Conservation (phyloP, 2,888 invertebrate genomes). For the Drosophila yooni region DNA sequence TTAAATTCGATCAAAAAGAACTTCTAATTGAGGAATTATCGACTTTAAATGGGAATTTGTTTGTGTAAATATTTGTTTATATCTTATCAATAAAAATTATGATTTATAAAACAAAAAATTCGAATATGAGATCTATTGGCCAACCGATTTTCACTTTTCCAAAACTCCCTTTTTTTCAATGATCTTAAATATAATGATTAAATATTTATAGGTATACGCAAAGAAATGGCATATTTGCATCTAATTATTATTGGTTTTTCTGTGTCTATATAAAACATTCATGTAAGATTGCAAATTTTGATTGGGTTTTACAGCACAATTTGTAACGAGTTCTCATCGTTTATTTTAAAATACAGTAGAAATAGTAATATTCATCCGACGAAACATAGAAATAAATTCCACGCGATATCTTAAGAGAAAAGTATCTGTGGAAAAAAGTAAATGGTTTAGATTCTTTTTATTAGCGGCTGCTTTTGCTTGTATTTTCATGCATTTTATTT, state of each 20-base stretch:
- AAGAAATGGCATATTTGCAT: too few relatives aligned
- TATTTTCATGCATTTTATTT: slow-evolving; percentile 11
- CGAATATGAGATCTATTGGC: too few relatives aligned
- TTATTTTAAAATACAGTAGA: neutral
- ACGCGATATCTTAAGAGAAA: slow-evolving; percentile 5
- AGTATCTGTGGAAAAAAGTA: slow-evolving; percentile 15
- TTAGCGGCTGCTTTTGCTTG: slow-evolving; percentile 10
- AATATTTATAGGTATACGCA: neutral
- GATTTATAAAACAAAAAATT: neutral
- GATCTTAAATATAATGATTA: neutral
- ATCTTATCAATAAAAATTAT: neutral
- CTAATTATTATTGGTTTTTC: too few relatives aligned
- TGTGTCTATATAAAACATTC: neutral
- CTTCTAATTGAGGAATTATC: neutral
- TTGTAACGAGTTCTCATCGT: neutral
- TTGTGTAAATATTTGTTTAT: neutral
- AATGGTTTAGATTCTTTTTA: slow-evolving; percentile 15
- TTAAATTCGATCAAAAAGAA: neutral
- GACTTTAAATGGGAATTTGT: neutral
- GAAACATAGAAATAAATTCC: neutral
- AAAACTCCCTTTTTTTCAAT: neutral
- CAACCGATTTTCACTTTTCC: neutral
- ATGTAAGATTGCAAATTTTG: neutral
- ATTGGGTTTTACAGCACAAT: neutral
- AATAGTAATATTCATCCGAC: neutral